Evolutionary conservation across 2,888 invertebrate genomes (phyloP).

Genomic region (Orthosia gracilis): DNA sequence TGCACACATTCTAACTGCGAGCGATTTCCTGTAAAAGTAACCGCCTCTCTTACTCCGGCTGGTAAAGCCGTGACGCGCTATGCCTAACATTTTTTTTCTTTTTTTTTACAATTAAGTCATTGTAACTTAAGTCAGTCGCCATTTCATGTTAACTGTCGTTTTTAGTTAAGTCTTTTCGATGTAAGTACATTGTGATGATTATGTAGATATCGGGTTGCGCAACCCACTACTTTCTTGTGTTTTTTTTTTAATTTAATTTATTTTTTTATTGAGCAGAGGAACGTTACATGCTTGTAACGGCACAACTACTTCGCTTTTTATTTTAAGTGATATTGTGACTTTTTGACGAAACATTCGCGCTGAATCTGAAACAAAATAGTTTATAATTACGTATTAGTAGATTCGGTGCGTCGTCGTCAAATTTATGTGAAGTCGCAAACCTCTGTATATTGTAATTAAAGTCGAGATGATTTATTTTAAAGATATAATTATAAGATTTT

Average conservation of each 20-base stretch:
- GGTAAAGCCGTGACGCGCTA: slow-evolving; percentile 69
- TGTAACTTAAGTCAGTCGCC: slow-evolving; percentile 88
- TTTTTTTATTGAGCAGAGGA: slow-evolving; percentile 66
- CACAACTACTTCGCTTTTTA: slow-evolving; percentile 70
- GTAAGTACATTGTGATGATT: slow-evolving; percentile 76
- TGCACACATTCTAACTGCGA: slow-evolving; percentile 67
- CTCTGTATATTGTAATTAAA: slow-evolving; percentile 67
- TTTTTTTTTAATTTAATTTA: slow-evolving; percentile 65
- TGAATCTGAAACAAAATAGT: slow-evolving; percentile 56
- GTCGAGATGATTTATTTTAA: slow-evolving; percentile 72
- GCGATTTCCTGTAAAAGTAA: slow-evolving; percentile 68
- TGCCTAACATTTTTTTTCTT: slow-evolving; percentile 74
- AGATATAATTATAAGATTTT: slow-evolving; percentile 78
- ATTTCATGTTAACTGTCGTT: slow-evolving; percentile 82
- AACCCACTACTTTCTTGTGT: slow-evolving; percentile 67
- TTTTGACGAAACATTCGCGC: slow-evolving; percentile 35
- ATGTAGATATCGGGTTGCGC: slow-evolving; percentile 71
- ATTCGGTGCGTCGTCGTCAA: slow-evolving; percentile 52
- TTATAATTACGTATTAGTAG: slow-evolving; percentile 53
- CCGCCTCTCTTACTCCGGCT: slow-evolving; percentile 57
- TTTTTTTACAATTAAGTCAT: slow-evolving; percentile 80
- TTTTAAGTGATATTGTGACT: slow-evolving; percentile 57
- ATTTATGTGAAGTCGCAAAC: slow-evolving; percentile 50
- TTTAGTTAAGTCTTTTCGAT: slow-evolving; percentile 76
- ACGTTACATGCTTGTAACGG: slow-evolving; percentile 67